These are phyloP conservation scores for Ranitomeya variabilis DNA, from an alignment of 2,113 vertebrate genomes.

Conservation along the genomic window DNA sequence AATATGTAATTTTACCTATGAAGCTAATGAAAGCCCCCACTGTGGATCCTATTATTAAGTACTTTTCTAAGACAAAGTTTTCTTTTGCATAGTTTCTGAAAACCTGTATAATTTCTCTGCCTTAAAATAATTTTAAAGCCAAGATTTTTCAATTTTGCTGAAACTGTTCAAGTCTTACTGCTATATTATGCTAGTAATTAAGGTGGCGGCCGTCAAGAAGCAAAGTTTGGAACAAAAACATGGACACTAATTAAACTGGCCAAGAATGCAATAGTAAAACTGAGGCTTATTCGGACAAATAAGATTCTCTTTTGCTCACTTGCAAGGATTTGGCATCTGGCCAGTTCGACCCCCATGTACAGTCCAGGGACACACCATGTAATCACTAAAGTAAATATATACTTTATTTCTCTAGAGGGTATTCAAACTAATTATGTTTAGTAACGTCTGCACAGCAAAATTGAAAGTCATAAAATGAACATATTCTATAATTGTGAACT, in stretches of 20 bases:
- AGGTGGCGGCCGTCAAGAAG: background rate
- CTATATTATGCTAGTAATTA: conserved; percentile 7
- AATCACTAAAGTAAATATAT: conserved; percentile 22
- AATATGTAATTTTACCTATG: background rate
- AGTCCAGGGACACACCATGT: background rate
- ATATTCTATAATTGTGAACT: background rate
- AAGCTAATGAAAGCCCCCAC: background rate
- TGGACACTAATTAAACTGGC: background rate
- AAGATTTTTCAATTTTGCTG: background rate
- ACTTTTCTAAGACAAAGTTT: background rate
- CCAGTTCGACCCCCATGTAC: background rate
- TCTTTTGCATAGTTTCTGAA: background rate
- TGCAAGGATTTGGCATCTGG: background rate
- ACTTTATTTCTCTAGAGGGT: conserved; percentile 33
- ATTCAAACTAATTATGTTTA: conserved; percentile 22
- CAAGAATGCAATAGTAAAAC: conserved; percentile 25
- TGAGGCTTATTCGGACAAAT: background rate
- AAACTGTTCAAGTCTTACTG: background rate
- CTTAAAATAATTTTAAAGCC: conserved; percentile 7
- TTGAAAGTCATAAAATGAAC: conserved; percentile 9
- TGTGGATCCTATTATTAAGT: background rate
- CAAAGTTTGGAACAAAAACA: conserved; percentile 3
- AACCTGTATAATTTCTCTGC: background rate
- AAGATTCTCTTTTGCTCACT: background rate
- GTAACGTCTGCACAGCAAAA: conserved; percentile 17